Evolutionary conservation across 2,113 vertebrate genomes (phyloP).

Genomic region (Limnothrissa miodon): DNA sequence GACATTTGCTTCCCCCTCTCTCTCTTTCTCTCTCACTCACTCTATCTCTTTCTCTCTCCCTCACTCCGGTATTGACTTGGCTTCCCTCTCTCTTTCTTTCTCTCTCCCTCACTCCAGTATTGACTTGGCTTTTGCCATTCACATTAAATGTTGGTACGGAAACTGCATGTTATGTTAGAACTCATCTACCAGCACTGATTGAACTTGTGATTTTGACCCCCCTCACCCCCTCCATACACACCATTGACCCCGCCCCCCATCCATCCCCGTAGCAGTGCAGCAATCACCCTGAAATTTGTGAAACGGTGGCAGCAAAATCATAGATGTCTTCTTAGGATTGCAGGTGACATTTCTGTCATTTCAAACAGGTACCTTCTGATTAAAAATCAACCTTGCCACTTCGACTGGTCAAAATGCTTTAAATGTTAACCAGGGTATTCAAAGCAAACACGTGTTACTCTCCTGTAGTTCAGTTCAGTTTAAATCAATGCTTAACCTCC

Average conservation of each 20-base stretch:
- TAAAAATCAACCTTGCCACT: not conserved
- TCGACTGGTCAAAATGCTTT: not conserved
- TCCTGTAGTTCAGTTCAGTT: not conserved
- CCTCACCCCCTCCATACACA: not conserved
- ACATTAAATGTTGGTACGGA: conserved; percentile 15
- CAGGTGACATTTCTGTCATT: not conserved
- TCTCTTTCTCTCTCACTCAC: no score
- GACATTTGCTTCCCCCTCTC: not conserved
- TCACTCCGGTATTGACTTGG: conserved; percentile 1
- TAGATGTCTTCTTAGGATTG: no score
- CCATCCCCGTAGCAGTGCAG: not conserved
- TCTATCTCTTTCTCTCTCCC: no score
- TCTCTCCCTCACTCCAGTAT: not conserved
- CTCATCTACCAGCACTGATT: conserved; percentile 1
- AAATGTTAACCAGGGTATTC: not conserved
- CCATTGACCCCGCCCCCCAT: not conserved
- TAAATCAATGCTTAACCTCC: not conserved
- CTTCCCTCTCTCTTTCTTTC: no score
- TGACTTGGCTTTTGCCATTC: conserved; percentile 7
- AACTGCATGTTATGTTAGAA: conserved; percentile 14
- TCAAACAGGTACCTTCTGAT: not conserved
- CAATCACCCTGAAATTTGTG: not conserved
- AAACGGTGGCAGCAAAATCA: not conserved
- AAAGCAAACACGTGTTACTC: not conserved
- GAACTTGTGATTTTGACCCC: not conserved